Conservation (phyloP, 2,888 invertebrate species). For the Periphyllus acericola region DNA sequence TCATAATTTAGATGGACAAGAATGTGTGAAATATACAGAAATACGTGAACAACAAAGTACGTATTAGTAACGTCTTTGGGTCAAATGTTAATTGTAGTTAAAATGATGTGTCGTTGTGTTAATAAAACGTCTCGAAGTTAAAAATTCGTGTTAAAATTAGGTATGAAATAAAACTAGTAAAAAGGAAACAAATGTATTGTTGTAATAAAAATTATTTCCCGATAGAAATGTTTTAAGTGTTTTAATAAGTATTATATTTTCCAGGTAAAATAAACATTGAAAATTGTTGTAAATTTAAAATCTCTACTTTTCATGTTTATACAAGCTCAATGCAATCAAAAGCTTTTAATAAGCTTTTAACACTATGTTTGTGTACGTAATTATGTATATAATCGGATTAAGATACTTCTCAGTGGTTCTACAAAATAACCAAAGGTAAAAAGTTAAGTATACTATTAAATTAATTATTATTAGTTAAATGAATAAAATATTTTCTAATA, state of each 20-base stretch:
- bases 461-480: background rate
- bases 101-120: background rate
- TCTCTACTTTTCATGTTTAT: background rate
- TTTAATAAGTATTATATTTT: background rate
- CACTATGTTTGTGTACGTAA: background rate
- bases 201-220: background rate
- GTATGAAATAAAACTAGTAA: background rate
- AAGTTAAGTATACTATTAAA: background rate
- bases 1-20: too few relatives aligned
- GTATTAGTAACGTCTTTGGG: background rate
- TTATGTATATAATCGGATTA: background rate
- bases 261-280: too few relatives aligned
- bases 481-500: background rate
- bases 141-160: background rate
- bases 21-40: background rate
- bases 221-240: background rate
- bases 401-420: background rate
- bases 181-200: background rate
- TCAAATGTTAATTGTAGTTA: background rate
- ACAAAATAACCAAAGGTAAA: background rate
- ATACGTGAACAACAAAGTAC: background rate
- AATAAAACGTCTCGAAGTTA: background rate
- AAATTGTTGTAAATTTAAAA: background rate
- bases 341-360: conserved; percentile 1
- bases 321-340: background rate